A percentile compares a stretch with the other conserved stretches of the same genome.
Evolutionary conservation across 2,888 invertebrate species (phyloP).

Genomic region (Boloria euphrosyne): DNA sequence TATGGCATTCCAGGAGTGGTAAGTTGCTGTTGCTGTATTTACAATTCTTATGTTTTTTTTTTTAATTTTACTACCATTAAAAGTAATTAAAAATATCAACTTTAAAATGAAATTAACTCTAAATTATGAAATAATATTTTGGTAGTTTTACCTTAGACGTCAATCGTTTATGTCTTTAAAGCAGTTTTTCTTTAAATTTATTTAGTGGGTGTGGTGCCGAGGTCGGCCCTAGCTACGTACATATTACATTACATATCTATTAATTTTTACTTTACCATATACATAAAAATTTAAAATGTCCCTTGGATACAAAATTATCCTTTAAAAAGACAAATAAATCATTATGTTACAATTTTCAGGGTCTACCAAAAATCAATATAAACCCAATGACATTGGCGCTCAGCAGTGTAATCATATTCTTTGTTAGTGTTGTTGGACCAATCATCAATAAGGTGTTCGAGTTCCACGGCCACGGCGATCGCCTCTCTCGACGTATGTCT

Average conservation of each 20-base stretch:
- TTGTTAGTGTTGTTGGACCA: conserved; percentile 81
- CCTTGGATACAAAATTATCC: no score
- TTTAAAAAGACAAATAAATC: neutral
- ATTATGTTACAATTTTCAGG: conserved; percentile 50
- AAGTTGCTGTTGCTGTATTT: conserved; percentile 32
- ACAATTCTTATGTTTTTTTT: no score
- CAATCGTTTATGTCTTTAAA: no score
- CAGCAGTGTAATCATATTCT: conserved; percentile 81
- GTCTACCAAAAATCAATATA: conserved; percentile 81
- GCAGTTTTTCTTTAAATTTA: no score
- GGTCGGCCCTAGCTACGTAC: no score
- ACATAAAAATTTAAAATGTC: no score
- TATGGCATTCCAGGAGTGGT: conserved; percentile 50
- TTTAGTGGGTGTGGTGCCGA: no score
- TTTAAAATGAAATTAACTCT: no score
- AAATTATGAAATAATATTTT: neutral
- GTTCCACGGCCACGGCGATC: conserved; percentile 44
- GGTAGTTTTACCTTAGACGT: neutral
- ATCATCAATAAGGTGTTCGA: conserved; percentile 56
- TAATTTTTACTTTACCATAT: no score
- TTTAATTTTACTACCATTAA: no score
- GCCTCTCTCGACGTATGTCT: conserved; percentile 62
- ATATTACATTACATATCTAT: no score
- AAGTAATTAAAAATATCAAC: no score
- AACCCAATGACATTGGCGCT: conserved; percentile 83